Base-by-base conservation (phyloP, 2,113 vertebrate genomes). In the Isichthys henryi region DNA sequence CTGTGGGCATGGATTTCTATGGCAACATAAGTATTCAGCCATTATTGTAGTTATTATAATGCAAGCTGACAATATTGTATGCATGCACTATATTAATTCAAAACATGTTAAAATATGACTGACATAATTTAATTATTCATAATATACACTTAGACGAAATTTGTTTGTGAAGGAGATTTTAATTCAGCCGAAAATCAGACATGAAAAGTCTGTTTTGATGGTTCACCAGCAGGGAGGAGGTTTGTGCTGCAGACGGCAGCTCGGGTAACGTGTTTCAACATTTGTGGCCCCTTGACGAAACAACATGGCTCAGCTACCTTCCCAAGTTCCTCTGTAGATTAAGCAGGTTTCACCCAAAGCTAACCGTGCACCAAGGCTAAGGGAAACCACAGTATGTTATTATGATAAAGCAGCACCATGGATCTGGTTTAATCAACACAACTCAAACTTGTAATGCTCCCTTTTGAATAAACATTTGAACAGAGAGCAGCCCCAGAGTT, bases 381-480 rank as follows among this genome's bases (percentile, higher is more conserved):
- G 27, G 31, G 74, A 89, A 23, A 43, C 74, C 70, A 53, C 17
- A 49, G 74, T 83, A 31, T 56, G 19, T 2, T 56, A 89, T 83
- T 56, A 56, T n/a, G 31, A 56, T 88, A 35, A 88, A 77, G 77
- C 62, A 46, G 66, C 17, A 48, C 31, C 31, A 6, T 88, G 66
- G 8, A 66, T 77, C 27, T 17, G 35, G 19, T 89, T 89, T 83
- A 66, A 83, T 89, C 74, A 89, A 56, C 19, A 56, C 31, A 56
- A 56, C 74, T 80, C 35, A 43, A 39, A 80, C 49, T 45, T 53
- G 48, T 35, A 43, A 53, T 19, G 62, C 3, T 31, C 35, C 74
- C 21, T 83, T 43, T 83, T 83, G 49, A 56, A 45, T 89, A 83
- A 83, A 83, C 35, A 89, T 53, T 56, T n/a, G 49, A 48, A 49